Conservation (phyloP, 2,888 invertebrate species). For the Phaonia tiefii region DNA sequence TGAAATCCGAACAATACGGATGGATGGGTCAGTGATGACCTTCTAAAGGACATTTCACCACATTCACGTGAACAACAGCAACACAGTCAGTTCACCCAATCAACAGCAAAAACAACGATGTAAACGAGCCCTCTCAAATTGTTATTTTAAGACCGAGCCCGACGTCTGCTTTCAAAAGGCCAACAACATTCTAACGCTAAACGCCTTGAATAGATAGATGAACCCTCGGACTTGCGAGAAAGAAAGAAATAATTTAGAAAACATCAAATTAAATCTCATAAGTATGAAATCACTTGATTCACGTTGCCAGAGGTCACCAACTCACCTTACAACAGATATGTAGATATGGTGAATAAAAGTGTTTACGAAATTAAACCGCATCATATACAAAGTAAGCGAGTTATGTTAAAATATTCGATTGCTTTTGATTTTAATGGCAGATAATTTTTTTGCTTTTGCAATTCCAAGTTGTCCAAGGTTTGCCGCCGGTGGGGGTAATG, state of each 20-base stretch:
- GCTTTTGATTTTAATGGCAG: too few relatives aligned
- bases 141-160: background rate
- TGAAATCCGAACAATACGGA: slow-evolving; percentile 34
- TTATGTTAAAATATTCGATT: too few relatives aligned
- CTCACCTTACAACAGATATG: too few relatives aligned
- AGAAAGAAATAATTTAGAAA: background rate
- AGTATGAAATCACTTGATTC: too few relatives aligned
- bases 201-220: background rate
- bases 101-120: slow-evolving; percentile 61
- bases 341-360: too few relatives aligned
- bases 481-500: background rate
- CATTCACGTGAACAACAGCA: slow-evolving; percentile 50
- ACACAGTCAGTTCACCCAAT: slow-evolving; percentile 61
- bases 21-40: slow-evolving; percentile 34
- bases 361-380: too few relatives aligned
- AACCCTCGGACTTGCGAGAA: background rate
- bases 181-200: background rate
- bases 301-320: too few relatives aligned
- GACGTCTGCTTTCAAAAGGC: background rate
- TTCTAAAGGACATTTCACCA: slow-evolving; percentile 38
- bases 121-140: slow-evolving; percentile 16
- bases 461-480: slow-evolving; percentile 4
- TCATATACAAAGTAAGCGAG: too few relatives aligned
- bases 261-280: too few relatives aligned
- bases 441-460: too few relatives aligned